Base-by-base conservation (phyloP, 2,797 vertebrate species). In the Coranthus polyacanthus region DNA sequence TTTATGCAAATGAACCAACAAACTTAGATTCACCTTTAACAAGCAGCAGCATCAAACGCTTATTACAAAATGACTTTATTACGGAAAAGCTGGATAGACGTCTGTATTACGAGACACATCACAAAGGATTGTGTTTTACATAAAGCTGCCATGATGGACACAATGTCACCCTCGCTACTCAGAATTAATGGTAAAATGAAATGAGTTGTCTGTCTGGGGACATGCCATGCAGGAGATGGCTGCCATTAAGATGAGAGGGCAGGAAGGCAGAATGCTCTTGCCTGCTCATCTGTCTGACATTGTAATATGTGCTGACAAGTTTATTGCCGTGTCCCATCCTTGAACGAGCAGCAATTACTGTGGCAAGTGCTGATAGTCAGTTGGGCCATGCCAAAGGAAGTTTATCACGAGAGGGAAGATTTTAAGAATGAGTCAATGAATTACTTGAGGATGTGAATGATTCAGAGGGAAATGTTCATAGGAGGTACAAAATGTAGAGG, bases 311-410 rank as follows among this genome's bases (percentile, higher is more conserved):
- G 67, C 85, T 88, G 90, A 92, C 88, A 90, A 62, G 68, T 90
- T 91, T 83, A 92, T 90, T 89, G 85, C 78, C 10, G 16, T 69
- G 78, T 75, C 81, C 75, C 88, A 88, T 86, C 88, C 79, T 90
- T 82, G 74, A 92, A 85, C 49, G 64, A 81, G 81, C 38, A 4
- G 76, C 83, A 86, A 86, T 88, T 81, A 81, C 75, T 26, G 46
- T 59, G 67, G 71, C 81, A 71, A 86, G 83, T 59, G 84, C 64
- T 76, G 69, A 73, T 75, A 72, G 59, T 63, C 74, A 39, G 68
- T 71, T 12, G 39, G 73, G 74, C 47, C 71, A 55, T 10, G 70
- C 46, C 72, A 74, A 63, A 36, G 52, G 54, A 75, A 46, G 75
- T 85, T 73, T 68, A 87, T 81, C 52, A 72, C 46, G 34, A 58